Evolutionary conservation across 2,888 invertebrate genomes (phyloP), one percentile per base, ranked within the genome.

Genomic region (Lingula anatina): DNA sequence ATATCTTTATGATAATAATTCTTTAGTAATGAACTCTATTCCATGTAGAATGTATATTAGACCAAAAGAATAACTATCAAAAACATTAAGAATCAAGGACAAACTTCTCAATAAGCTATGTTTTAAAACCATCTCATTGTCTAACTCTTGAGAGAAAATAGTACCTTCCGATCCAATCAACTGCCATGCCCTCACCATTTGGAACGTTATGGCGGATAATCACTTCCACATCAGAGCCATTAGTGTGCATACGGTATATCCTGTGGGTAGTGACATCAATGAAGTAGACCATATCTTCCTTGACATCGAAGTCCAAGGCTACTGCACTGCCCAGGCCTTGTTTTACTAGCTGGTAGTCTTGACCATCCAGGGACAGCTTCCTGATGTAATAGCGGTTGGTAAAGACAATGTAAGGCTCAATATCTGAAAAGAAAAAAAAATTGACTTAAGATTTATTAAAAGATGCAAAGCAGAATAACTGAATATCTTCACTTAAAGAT

Each of bases 291-390:
- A 59, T 54, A 23, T 67, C 56, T 21, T 72, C 65, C 12, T 46
- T 40, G 31, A 62, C 61, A 51, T 72, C 66, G 44, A 68, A 68
- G 53, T 73, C 72, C 23, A 74, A 49, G 2, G 70, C 67, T 0
- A 97, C 96, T 0, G 94, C 95, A 72, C 96, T 97, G 81, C 93
- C 88, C 23, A 97, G 83, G 71, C 96, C 96, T 76, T 94, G 93
- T 67, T 93, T 90, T 24, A 81, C 70, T 66, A 94, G 86, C 18
- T 94, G 81, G 73, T 95, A 95, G 9, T 84, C 80, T 3, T 83
- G 79, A 0, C 92, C 96, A 71, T 96, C 95, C 0, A 86, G 83
- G 0, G 94, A 90, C 86, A 99, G 89, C 68, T 96, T 95, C 46
- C 97, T 83, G 2, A 99, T 88, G 77, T 99, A 99, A 76, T 97